A percentile compares a stretch with the other conserved stretches of the same genome.
These are phyloP conservation scores for Melangyna quadrimaculata DNA, from an alignment of 2,888 invertebrate genomes.

Conservation along the genomic window DNA sequence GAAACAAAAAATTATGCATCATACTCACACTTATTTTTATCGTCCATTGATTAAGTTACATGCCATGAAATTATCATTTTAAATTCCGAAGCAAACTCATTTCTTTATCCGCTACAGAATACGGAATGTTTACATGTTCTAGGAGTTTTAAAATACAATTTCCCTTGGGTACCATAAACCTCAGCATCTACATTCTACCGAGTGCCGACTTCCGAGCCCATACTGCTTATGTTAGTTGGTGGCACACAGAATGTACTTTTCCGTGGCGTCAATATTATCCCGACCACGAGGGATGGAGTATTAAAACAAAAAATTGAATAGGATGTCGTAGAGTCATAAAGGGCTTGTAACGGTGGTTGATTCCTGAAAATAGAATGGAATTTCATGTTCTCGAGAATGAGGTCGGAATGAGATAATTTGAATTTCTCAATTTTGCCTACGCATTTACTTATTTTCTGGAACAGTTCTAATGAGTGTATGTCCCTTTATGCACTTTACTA, in stretches of 20 bases:
- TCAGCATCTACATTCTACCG: conserved; percentile 48
- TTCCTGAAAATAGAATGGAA: conserved; percentile 59
- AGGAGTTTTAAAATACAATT: conserved; percentile 62
- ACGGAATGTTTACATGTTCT: conserved; percentile 38
- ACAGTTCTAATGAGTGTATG: background rate
- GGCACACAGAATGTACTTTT: conserved; percentile 51
- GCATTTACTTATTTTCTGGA: conserved; percentile 36
- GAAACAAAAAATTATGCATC: conserved; percentile 44
- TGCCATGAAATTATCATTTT: conserved; percentile 70
- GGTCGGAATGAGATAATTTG: conserved; percentile 49
- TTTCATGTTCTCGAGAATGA: conserved; percentile 6
- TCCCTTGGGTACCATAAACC: conserved; percentile 68
- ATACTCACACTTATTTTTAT: conserved; percentile 39
- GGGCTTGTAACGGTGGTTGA: conserved; percentile 65
- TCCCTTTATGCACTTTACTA: conserved; percentile 13
- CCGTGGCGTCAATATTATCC: conserved; percentile 46
- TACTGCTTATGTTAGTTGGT: conserved; percentile 48
- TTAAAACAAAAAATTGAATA: conserved; percentile 46
- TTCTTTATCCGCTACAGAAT: conserved; percentile 32
- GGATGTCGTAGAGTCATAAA: conserved; percentile 65
- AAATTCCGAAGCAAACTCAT: conserved; percentile 54
- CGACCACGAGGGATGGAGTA: conserved; percentile 30
- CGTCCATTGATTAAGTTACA: conserved; percentile 69
- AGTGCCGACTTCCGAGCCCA: conserved; percentile 11
- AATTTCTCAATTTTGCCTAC: conserved; percentile 63